Base-by-base conservation (phyloP, 2,113 vertebrate genomes). In the Vulpes vulpes region DNA sequence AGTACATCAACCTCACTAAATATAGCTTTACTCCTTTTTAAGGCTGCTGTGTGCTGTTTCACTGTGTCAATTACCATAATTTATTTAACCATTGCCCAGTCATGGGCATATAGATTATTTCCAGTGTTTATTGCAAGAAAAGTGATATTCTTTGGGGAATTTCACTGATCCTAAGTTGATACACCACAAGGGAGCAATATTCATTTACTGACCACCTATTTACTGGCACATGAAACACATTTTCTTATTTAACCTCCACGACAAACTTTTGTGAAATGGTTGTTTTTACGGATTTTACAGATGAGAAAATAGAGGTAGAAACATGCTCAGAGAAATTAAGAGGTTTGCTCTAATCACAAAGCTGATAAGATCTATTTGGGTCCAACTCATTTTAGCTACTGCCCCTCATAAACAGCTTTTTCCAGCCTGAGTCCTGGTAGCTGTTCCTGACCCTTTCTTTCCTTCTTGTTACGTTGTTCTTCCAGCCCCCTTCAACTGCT, bases 11-110 rank as follows among this genome's bases (percentile, higher is more conserved):
- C 5, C 23, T 88, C 27, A 49, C 7, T 80, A 84, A 59, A 30
- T 43, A 96, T 1, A 83, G 15, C 19, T 95, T 88, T 67, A 69
- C 35, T 57, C n/a, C 49, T 57, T 87, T 93, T 94, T 16, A 87
- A 86, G 91, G 27, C 38, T 81, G 16, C 38, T 53, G 11, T 19
- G 65, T 88, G 38, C 16, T 73, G 49, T 80, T 74, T 94, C 59
- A 43, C 67, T 65, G 11, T 25, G 14, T 19, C 12, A 30, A 22
- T 59, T 83, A 25, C 43, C 14, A 73, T 43, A 92, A 49, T 62
- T 76, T 82, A 87, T 88, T 79, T 76, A 92, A 71, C 22, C n/a
- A 51, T 17, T 73, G 22, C 2, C 6, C 12, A 76, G 16, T 93
- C 81, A 78, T 19, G 69, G 16, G 51, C 25, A 84, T 79, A 53